Percentiles rank a stretch among this genome's conserved stretches.
Conservation (phyloP, 2,888 invertebrate species). For the Drosophila neotestacea region DNA sequence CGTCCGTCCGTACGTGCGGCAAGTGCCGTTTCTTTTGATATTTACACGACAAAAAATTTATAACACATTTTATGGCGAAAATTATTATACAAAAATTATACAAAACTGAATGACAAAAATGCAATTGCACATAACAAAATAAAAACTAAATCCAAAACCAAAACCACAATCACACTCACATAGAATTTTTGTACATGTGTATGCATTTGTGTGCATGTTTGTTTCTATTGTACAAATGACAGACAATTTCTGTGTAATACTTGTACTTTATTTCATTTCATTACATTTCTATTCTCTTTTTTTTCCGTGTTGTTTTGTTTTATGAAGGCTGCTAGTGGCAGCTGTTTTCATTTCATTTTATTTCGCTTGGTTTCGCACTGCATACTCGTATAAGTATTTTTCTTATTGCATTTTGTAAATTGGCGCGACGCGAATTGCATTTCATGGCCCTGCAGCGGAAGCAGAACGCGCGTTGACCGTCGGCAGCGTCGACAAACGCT, state of each 20-base stretch:
- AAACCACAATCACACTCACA: conserved; percentile 42
- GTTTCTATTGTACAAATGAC: conserved; percentile 23
- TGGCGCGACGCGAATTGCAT: conserved; percentile 59
- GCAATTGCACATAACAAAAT: conserved; percentile 36
- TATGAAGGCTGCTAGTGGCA: conserved; percentile 58
- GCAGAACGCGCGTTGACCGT: conserved; percentile 56
- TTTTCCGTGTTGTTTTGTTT: conserved; percentile 22
- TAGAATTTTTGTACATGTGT: conserved; percentile 4
- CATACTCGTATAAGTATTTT: conserved; percentile 28
- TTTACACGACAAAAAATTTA: conserved; percentile 64
- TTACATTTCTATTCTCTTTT: conserved; percentile 20
- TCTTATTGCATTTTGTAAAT: conserved; percentile 50
- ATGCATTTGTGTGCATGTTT: conserved; percentile 22
- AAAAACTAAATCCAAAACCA: conserved; percentile 6
- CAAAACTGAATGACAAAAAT: conserved; percentile 41
- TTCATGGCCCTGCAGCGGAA: conserved; percentile 74
- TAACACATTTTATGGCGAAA: conserved; percentile 48
- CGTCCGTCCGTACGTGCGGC: conserved; percentile 60
- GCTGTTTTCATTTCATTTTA: conserved; percentile 43
- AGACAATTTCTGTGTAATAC: conserved; percentile 43
- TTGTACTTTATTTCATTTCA: conserved; percentile 15
- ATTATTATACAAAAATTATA: conserved; percentile 51
- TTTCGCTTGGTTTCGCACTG: conserved; percentile 25
- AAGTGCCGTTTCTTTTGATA: conserved; percentile 51
- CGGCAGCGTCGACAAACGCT: conserved; percentile 49